Base-by-base conservation (phyloP, 2,888 invertebrate genomes). In the Philopedon plagiatum region DNA sequence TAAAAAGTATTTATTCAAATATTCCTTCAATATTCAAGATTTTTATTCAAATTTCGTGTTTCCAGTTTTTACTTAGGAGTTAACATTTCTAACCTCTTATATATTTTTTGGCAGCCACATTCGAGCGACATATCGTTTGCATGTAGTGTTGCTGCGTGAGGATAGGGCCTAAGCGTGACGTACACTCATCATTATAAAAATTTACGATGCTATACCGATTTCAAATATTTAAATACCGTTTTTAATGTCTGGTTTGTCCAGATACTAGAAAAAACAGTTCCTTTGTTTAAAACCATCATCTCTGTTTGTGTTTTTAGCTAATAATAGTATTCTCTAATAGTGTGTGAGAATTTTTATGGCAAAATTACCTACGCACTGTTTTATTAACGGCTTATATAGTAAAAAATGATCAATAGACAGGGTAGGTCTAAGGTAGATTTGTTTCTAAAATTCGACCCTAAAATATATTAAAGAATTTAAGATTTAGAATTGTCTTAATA, bases 301-400 rank as follows among this genome's bases (percentile, higher is more conserved):
- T 46, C 23, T 46, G n/a, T 46, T 21, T 46, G 46, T 5, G n/a
- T 46, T 46, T 23, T 21, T 23, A 11, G 21, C 23, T 46, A 46
- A 46, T 46, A 46, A 46, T 23, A 21, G 23, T 46, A 46, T 46
- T 46, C 21, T 46, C 46, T 46, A 46, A 46, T 46, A 23, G 21
- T 23, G 46, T 23, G 21, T 46, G 46, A 46, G 46, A 46, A 46
- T 2, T 46, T 46, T 46, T 23, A 46, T 46, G 21, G n/a, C 21
- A 21, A 46, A 23, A 21, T 46, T 46, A 21, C 21, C 21, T 46
- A 23, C 46, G 19, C 46, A 21, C 46, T 46, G 21, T 46, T 46
- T 46, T 46, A n/a, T 46, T 46, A 46, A 46, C 46, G 46, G 46
- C n/a, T n/a, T 21, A 46, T 1, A 23, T 23, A 46, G 46, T 46